A percentile compares a stretch with the other conserved stretches of the same genome.
phyloP scores from a whole-genome alignment of 2,113 vertebrate genomes.

The Sturnus vulgaris region DNA sequence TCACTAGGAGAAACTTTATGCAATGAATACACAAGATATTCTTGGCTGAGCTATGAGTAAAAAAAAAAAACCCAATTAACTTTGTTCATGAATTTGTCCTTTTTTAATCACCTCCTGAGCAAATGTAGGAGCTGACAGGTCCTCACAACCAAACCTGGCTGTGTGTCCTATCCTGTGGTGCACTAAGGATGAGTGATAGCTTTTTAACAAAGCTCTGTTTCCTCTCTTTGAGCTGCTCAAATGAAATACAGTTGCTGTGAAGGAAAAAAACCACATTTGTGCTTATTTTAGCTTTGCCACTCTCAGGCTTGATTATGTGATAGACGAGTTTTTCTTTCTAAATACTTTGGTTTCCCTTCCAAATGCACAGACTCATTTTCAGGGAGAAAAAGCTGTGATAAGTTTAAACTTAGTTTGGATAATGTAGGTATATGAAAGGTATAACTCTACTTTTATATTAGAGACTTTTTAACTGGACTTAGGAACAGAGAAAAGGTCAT shows the following conservation, averaged over 20 bases:
- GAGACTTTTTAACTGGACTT: background rate
- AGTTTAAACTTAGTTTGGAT: background rate
- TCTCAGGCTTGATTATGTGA: background rate
- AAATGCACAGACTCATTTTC: background rate
- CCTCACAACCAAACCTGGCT: background rate
- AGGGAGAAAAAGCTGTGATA: background rate
- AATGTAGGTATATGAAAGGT: background rate
- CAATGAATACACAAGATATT: background rate
- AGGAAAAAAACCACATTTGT: accelerated
- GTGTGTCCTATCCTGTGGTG: background rate
- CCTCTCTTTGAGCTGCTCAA: background rate
- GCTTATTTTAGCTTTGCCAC: background rate
- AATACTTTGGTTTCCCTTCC: background rate
- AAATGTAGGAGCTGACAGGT: background rate
- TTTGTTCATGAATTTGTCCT: background rate
- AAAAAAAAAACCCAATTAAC: background rate
- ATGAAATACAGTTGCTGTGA: background rate
- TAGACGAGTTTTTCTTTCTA: background rate
- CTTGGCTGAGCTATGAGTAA: background rate
- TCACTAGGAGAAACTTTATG: background rate
- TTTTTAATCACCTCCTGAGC: background rate
- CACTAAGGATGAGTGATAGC: background rate
- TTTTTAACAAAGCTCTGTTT: background rate
- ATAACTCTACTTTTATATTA: background rate
- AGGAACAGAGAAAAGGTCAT: background rate